Evolutionary conservation across 1,140 invertebrate species (phyloP), one percentile per base, ranked within the genome.

Genomic region (Neodiprion lecontei): DNA sequence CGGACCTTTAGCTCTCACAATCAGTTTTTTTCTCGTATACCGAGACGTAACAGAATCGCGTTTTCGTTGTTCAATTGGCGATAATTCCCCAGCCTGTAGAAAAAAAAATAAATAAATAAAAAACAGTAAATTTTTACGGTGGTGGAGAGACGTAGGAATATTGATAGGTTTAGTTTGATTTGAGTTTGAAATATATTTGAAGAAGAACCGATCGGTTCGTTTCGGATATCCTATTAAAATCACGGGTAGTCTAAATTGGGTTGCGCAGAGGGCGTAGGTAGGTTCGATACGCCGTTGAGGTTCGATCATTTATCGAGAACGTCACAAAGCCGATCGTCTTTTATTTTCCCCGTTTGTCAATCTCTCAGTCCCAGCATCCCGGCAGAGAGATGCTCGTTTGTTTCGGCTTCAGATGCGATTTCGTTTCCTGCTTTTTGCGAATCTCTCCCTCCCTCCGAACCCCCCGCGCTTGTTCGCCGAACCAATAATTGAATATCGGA

Each of bases 401-500:
- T 79, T 79, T 78, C 77, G 74, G 77, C 78, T 76, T 78, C 78
- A 67, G 74, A 77, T 75, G 79, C 76, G 74, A 78, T 76, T 79
- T 79, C 74, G 79, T 79, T 81, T 81, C 73, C 75, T 74, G 70
- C 75, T 77, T 81, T 82, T 81, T 83, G 79, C 78, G 69, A 77
- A 61, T 17, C 50, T 50, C 76, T 73, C 76, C 72, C 79, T 74
- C 10, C 75, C 11, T 17, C 53, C 53, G 5, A 14, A 0, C 28
- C 28, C 5, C 28, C 28, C 28, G 28, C 53, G 53, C 53, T 61
- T 50, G 50, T 68, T 77, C 74, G 72, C 74, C 70, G 75, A 75
- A 75, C 80, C 83, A 82, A 81, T 86, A 85, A 86, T 85, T 85
- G 85, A 86, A 86, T 84, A 84, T 83, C 73, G 81, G 75, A 79